Base-by-base conservation (phyloP, 2,888 invertebrate species). In the Sussaba pulchella region DNA sequence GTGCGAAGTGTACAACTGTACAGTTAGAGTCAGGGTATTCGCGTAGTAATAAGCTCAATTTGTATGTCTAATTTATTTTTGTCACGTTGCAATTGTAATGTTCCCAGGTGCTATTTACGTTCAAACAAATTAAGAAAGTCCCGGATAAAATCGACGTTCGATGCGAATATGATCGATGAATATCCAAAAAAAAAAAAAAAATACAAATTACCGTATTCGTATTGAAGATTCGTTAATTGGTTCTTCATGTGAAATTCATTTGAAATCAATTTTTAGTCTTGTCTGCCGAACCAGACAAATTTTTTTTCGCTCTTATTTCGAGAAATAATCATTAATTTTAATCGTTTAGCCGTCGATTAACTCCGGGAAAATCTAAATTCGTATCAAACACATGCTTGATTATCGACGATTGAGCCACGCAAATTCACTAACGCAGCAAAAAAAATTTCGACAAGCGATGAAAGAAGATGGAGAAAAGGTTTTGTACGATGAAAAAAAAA, bases 51-150 rank as follows among this genome's bases (percentile, higher is more conserved):
- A 82, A 81, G 81, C 71, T 81, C 81, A 81, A 77, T 73, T 80
- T 52, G 50, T 52, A 59, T 70, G 75, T 73, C 61, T 81, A 78
- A 82, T 81, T 82, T 82, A 81, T 80, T 82, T n/a, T 59, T 69
- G 63, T 76, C 73, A 70, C 67, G 74, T 74, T 81, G 66, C 77
- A 74, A 81, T 77, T n/a, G 63, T 77, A 57, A 69, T 73, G 81
- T 84, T n/a, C 72, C 81, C 84, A 83, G 84, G 83, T 84, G 84
- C 83, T 84, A 81, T 74, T 78, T 78, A 41, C 66, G 81, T 81
- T 78, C 12, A 31, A 52, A 54, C 14, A 14, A 59, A 73, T 57
- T 10, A 45, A 66, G 59, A 24, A 41, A n/a, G 39, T 79, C 79
- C 26, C 67, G 66, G 70, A 36, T 6, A 21, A n/a, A n/a, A 57